Conservation (phyloP, 2,888 invertebrate species). For the Lordiphosa fenestrarum region DNA sequence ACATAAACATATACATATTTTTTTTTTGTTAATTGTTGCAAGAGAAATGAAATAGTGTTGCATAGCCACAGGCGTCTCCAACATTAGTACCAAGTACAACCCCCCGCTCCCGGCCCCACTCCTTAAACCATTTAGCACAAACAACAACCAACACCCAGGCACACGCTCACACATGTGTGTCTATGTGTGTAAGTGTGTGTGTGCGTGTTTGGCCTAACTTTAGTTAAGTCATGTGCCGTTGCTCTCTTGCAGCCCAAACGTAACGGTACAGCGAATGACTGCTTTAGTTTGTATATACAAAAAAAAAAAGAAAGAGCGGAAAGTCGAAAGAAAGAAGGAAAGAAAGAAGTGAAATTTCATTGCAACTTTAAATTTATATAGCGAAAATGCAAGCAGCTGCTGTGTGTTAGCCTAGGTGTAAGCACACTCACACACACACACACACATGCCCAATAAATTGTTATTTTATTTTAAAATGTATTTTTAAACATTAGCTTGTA, state of each 20-base stretch:
- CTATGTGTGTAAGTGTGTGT: constrained; percentile 10
- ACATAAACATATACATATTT: constrained; percentile 16
- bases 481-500: constrained; percentile 36
- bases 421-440: constrained; percentile 24
- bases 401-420: constrained; percentile 38
- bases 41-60: constrained; percentile 32
- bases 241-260: too few species aligned
- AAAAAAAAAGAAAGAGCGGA: constrained; percentile 3
- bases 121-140: constrained; percentile 34
- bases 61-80: constrained; percentile 47
- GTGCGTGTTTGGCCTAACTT: constrained; percentile 17
- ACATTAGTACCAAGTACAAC: constrained; percentile 62
- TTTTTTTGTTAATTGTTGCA: constrained; percentile 12
- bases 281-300: constrained; percentile 48
- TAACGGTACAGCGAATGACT: too few species aligned
- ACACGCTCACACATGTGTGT: constrained; percentile 3
- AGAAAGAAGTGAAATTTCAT: constrained; percentile 22
- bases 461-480: constrained; percentile 68
- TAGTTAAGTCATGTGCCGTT: too few species aligned
- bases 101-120: constrained; percentile 11
- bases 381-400: constrained; percentile 30
- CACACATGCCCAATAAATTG: constrained; percentile 60
- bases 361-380: constrained; percentile 24
- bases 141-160: constrained; percentile 26
- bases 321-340: constrained; percentile 2